phyloP scores from a whole-genome alignment of 1,140 invertebrate genomes.

The Aphelenchoides besseyi region DNA sequence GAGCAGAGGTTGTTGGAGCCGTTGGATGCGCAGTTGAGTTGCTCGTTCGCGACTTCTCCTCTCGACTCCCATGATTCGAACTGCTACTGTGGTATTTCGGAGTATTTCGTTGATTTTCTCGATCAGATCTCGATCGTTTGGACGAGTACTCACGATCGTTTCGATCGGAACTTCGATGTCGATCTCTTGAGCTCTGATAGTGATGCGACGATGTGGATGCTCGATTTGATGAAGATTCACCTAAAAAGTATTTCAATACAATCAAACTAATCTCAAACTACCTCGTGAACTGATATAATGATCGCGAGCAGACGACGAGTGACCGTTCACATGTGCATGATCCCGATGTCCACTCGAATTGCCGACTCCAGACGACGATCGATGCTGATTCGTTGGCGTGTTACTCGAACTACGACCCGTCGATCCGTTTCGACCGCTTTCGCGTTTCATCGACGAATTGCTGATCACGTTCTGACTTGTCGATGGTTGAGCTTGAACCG shows the following conservation, averaged over 20 bases:
- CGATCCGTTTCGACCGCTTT: background rate
- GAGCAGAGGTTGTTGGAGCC: too few relatives aligned
- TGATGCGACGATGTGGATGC: background rate
- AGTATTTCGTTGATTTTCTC: background rate
- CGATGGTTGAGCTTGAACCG: background rate
- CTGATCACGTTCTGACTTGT: background rate
- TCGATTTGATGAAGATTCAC: background rate
- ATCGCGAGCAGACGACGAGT: background rate
- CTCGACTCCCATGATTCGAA: background rate
- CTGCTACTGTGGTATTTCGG: background rate
- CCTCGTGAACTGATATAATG: too few relatives aligned
- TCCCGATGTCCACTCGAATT: background rate
- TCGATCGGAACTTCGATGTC: background rate
- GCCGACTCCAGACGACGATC: background rate
- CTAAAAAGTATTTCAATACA: too few relatives aligned
- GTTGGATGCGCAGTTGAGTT: too few relatives aligned
- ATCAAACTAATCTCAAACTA: too few relatives aligned
- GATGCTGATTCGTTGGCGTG: background rate
- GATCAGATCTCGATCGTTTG: background rate
- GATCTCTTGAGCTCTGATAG: background rate
- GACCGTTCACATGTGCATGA: background rate
- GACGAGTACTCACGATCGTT: background rate
- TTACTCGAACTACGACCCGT: background rate
- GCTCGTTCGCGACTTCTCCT: too few relatives aligned
- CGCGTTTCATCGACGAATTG: background rate